Conservation (phyloP, 2,888 invertebrate genomes). For the Caenorhabditis panamensis region DNA sequence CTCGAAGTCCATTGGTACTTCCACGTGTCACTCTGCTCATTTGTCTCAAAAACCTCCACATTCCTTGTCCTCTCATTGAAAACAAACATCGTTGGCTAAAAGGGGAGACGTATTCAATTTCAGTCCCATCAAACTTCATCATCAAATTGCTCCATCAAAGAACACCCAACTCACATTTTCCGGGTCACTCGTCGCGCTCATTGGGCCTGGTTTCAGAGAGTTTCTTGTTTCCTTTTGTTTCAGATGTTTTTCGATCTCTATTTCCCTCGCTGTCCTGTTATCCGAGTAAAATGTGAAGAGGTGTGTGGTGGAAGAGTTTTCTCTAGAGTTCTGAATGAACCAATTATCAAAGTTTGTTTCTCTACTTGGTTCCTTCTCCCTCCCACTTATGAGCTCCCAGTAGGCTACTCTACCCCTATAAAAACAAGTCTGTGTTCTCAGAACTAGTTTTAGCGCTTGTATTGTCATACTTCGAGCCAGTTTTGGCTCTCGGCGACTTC, state of each 20-base stretch:
- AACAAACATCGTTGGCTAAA: constrained; percentile 44
- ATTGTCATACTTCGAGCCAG: no score
- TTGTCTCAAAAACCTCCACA: constrained; percentile 40
- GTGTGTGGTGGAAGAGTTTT: constrained; percentile 11
- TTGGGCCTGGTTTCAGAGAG: constrained; percentile 13
- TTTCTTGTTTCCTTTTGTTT: neutral
- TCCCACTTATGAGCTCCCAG: no score
- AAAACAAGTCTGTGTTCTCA: no score
- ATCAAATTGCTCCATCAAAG: neutral
- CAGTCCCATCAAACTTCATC: neutral
- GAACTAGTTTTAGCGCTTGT: no score
- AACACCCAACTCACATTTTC: constrained; percentile 29
- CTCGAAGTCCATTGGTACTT: constrained; percentile 11
- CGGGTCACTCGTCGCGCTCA: constrained; percentile 12
- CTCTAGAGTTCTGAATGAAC: constrained; percentile 37
- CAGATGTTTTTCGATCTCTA: no score
- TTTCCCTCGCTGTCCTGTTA: constrained; percentile 51
- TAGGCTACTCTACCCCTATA: no score
- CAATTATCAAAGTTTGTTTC: neutral
- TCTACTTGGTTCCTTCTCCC: neutral
- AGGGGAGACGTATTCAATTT: no score
- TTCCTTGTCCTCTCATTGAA: constrained; percentile 7
- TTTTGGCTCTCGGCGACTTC: no score
- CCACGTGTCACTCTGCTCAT: constrained; percentile 31
- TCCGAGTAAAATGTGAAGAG: constrained; percentile 58